Percentiles rank a stretch among this genome's conserved stretches.
These are phyloP conservation scores for Lepidocyrtoides sp. DNA, from an alignment of 2,888 invertebrate genomes.

Conservation along the genomic window DNA sequence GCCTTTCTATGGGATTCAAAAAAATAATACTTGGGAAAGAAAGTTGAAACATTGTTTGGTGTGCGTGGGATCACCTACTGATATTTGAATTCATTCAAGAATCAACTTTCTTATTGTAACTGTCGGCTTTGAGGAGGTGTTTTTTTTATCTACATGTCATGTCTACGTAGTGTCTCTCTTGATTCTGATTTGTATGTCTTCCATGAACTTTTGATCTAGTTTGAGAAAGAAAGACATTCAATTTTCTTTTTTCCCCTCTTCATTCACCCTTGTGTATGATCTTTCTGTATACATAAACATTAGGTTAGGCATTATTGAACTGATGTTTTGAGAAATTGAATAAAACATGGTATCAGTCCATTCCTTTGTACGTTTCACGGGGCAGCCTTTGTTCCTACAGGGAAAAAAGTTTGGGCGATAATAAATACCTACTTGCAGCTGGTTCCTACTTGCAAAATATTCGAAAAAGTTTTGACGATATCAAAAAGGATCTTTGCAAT, in stretches of 20 bases:
- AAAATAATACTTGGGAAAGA: too few species aligned
- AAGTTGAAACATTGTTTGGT: too few species aligned
- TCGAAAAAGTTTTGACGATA: too few species aligned
- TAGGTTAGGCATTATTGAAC: too few species aligned
- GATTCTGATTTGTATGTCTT: constrained; percentile 1
- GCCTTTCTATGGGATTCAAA: too few species aligned
- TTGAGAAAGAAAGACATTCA: constrained; percentile 22
- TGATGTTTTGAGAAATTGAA: not conserved
- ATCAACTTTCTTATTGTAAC: constrained; percentile 33
- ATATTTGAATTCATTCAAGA: not conserved
- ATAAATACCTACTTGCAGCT: too few species aligned
- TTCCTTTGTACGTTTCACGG: constrained; percentile 17
- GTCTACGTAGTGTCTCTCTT: not conserved
- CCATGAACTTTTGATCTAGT: constrained; percentile 31
- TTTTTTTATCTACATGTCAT: not conserved
- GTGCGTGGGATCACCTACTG: too few species aligned
- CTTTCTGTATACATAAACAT: not conserved
- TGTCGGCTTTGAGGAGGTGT: not conserved
- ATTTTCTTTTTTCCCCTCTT: not conserved
- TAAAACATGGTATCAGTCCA: constrained; percentile 17
- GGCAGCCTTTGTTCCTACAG: too few species aligned
- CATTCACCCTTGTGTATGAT: not conserved
- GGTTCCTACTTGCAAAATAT: too few species aligned
- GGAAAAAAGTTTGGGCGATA: too few species aligned
- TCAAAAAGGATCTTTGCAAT: too few species aligned